Evolutionary conservation across 2,113 vertebrate species (phyloP), one percentile per base, ranked within the genome.

Genomic region (Passer domesticus): DNA sequence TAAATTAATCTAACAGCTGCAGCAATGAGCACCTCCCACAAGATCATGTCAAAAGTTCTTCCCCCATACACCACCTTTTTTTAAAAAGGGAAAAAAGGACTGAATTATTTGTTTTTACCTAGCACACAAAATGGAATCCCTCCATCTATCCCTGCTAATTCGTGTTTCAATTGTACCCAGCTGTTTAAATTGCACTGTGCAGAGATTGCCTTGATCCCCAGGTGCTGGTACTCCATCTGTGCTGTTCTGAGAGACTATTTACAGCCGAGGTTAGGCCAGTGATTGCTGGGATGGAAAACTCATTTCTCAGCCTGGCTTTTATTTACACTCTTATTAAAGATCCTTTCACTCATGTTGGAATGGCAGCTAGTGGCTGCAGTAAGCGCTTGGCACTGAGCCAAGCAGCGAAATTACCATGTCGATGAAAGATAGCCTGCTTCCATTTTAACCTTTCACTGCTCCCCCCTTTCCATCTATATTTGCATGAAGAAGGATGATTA

Each of bases 251-350:
- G 85, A 97, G 94, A 92, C 96, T 97, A 96, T 98, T 98, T 97
- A 97, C 97, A 94, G 95, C 96, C 64, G 93, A 95, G 97, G 96
- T 95, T 95, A 96, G 96, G 92, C 95, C 83, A 82, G 96, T 94
- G 97, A 98, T 96, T 97, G 98, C 98, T 97, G 96, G 97, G 95
- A 95, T 96, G 97, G 97, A 98, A 98, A 98, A 97, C 97, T 98
- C 97, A 97, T 98, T 98, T 98, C 97, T 97, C 97, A 95, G 96
- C 92, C 96, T 95, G 95, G 97, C 96, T 98, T 98, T 98, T 98
- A 97, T 98, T 98, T 97, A 97, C 96, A 96, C 94, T 97, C 97
- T 97, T 97, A 98, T 97, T 97, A 98, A 97, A 97, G 95, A 97
- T 97, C 92, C 97, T 97, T 98, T 98, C 95, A 97, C 94, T 98